phyloP scores from a whole-genome alignment of 2,113 vertebrate species.

The Campylomormyrus tamandua region DNA sequence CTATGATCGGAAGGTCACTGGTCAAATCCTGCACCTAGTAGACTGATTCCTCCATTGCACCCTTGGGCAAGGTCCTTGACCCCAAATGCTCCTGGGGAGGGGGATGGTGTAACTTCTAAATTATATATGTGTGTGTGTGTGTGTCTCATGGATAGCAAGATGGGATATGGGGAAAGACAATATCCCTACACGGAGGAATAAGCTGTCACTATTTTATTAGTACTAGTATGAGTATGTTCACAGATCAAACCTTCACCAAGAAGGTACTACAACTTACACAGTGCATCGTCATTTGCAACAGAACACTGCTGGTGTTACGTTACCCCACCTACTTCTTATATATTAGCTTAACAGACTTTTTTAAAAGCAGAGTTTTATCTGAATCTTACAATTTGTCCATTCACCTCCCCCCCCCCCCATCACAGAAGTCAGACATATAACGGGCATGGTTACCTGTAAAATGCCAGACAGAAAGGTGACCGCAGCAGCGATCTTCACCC shows the following conservation, averaged over 20 bases:
- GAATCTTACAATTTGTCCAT: not conserved
- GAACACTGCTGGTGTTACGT: not conserved
- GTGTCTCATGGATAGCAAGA: not conserved
- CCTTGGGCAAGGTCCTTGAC: not conserved
- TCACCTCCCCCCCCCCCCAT: not conserved
- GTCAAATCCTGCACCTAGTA: not conserved
- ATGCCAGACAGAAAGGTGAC: conserved; percentile 76
- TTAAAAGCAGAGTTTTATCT: not conserved
- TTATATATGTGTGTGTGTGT: not conserved
- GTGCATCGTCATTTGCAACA: not conserved
- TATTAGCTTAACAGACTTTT: not conserved
- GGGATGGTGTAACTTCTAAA: not conserved
- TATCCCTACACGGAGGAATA: not conserved
- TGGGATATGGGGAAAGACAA: not conserved
- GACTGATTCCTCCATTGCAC: not conserved
- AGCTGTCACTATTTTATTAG: not conserved
- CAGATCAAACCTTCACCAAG: not conserved
- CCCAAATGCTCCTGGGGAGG: not conserved
- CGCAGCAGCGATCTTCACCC: conserved; percentile 71
- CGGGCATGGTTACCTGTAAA: conserved; percentile 71
- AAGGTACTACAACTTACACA: not conserved
- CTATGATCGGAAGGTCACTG: not conserved
- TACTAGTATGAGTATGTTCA: not conserved
- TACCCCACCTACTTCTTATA: not conserved
- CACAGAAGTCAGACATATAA: not conserved